Conservation (phyloP, 1,140 invertebrate species). For the Achroia grisella region DNA sequence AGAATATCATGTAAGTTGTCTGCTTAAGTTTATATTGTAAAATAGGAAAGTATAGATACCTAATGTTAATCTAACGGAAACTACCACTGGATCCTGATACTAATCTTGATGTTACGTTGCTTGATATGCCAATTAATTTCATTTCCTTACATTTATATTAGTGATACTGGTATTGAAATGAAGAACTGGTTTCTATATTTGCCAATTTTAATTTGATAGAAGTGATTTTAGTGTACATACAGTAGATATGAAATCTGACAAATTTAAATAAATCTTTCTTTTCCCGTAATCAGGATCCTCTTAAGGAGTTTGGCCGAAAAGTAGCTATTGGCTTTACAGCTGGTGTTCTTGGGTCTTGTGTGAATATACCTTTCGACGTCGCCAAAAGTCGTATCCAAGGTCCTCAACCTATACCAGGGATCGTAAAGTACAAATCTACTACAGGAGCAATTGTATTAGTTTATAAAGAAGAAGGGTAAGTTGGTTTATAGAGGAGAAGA, state of each 20-base stretch:
- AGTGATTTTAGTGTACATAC: too few relatives aligned
- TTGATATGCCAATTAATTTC: too few relatives aligned
- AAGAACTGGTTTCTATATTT: too few relatives aligned
- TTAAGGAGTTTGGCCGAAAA: slow-evolving; percentile 80
- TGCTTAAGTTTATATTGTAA: too few relatives aligned
- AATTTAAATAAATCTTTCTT: background rate
- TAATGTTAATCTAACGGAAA: too few relatives aligned
- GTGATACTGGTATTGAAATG: too few relatives aligned
- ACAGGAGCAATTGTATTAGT: slow-evolving; percentile 83
- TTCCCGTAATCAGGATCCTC: slow-evolving; percentile 76
- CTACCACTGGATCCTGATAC: too few relatives aligned
- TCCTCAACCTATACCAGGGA: slow-evolving; percentile 83
- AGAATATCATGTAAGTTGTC: slow-evolving; percentile 74
- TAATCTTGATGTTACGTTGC: too few relatives aligned
- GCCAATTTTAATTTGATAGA: too few relatives aligned
- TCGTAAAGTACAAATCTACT: slow-evolving; percentile 87
- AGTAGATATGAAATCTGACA: too few relatives aligned
- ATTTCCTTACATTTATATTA: too few relatives aligned
- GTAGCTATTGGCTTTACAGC: slow-evolving; percentile 88
- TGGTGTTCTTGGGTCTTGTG: slow-evolving; percentile 86
- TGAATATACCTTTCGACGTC: slow-evolving; percentile 97
- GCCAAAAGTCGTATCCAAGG: slow-evolving; percentile 96
- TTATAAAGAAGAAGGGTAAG: slow-evolving; percentile 91
- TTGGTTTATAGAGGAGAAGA: slow-evolving; percentile 3
- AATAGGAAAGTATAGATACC: too few relatives aligned